Conservation (phyloP, 2,888 invertebrate genomes). For the Lymantria monacha region DNA sequence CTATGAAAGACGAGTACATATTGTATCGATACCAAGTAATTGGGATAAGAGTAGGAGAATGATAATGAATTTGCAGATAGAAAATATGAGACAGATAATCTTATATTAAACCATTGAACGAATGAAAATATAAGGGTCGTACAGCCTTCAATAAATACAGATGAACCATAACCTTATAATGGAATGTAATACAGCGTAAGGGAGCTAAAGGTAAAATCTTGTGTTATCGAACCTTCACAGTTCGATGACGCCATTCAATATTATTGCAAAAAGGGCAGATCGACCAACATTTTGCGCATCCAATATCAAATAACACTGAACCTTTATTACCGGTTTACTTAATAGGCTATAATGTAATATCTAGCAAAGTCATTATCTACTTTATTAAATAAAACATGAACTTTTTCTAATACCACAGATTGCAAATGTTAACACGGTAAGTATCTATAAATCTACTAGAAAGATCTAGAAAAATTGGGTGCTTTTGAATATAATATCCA, state of each 20-base stretch:
- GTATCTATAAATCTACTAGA: too few species aligned
- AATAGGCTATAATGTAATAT: not conserved
- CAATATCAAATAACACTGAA: not conserved
- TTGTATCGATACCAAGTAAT: too few species aligned
- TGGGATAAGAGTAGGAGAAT: too few species aligned
- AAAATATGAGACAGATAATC: too few species aligned
- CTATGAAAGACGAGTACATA: too few species aligned
- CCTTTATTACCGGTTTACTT: not conserved
- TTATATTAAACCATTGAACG: not conserved
- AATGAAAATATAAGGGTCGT: not conserved
- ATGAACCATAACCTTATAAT: not conserved
- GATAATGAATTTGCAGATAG: too few species aligned
- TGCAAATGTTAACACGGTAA: too few species aligned
- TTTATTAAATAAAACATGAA: not conserved
- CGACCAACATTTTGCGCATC: not conserved
- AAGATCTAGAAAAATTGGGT: too few species aligned
- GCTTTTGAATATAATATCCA: too few species aligned
- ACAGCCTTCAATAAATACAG: not conserved
- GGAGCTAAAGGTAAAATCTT: not conserved
- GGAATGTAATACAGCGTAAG: not conserved
- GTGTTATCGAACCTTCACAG: constrained; percentile 5
- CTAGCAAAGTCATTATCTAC: not conserved
- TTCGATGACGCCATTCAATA: constrained; percentile 2
- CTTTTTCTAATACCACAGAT: not conserved
- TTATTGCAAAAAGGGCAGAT: constrained; percentile 2